These are phyloP conservation scores for Bicyclus anynana DNA, from an alignment of 1,140 invertebrate species.

Conservation along the genomic window DNA sequence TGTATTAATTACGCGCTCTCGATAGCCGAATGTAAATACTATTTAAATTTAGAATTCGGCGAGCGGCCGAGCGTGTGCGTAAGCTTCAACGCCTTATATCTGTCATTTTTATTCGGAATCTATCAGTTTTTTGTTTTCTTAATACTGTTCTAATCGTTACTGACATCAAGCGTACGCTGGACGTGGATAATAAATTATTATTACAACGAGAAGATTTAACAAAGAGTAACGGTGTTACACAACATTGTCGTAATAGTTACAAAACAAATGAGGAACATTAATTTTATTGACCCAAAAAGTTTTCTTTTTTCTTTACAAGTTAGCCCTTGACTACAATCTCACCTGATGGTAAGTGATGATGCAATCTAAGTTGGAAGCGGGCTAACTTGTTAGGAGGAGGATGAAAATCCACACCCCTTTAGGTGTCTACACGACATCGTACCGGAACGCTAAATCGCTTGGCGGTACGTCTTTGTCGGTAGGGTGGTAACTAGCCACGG, in stretches of 20 bases:
- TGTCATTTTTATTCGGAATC: conserved; percentile 62
- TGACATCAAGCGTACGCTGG: conserved; percentile 47
- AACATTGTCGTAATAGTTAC: not conserved
- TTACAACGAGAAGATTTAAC: not conserved
- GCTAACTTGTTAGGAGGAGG: too few relatives aligned
- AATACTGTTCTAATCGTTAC: conserved; percentile 52
- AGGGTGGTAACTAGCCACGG: too few relatives aligned
- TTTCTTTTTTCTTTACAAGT: too few relatives aligned
- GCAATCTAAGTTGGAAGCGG: too few relatives aligned
- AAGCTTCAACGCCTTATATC: conserved; percentile 58
- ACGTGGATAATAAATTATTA: conserved; percentile 12
- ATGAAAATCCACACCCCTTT: too few relatives aligned
- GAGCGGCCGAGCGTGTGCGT: conserved; percentile 42
- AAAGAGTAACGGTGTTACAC: not conserved
- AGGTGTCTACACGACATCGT: too few relatives aligned
- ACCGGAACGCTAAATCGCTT: too few relatives aligned
- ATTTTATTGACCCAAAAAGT: conserved; percentile 1
- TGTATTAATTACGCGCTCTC: conserved; percentile 76
- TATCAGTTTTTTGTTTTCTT: conserved; percentile 53
- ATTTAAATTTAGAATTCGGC: conserved; percentile 69
- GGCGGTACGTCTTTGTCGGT: too few relatives aligned
- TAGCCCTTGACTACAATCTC: too few relatives aligned
- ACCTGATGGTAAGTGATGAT: too few relatives aligned
- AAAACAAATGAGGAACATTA: conserved; percentile 1
- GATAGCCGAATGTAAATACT: conserved; percentile 72